Base-by-base conservation (phyloP, 2,888 invertebrate genomes). In the Fragum fragum region DNA sequence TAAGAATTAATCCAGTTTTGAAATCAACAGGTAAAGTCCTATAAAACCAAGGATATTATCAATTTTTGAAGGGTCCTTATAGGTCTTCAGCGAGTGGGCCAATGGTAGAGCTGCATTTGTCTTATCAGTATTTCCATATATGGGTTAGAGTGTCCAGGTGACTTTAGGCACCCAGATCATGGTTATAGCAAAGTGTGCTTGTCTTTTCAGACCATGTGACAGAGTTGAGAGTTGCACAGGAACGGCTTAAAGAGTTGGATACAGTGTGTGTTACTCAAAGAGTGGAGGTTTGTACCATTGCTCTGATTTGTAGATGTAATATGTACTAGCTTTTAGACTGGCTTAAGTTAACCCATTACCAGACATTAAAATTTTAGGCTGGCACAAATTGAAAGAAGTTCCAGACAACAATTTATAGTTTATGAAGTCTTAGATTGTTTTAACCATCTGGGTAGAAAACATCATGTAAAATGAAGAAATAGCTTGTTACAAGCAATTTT, bases 171-270 rank as follows among this genome's bases (percentile, higher is more conserved):
- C 70, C 32, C 73, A 76, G 76, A 76, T 81, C 76, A 73, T 53
- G 32, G 32, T 36, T 81, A 55, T 69, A 72, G 39, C 73, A 32
- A 61, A 55, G 47, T 73, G 53, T 81, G 63, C 78, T 83, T 85
- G 75, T 73, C 61, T 90, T 36, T 90, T 42, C 90, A 94, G 94
- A 94, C 89, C 93, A 91, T 84, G 91, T 90, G 59, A 93, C 94
- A 73, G 93, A 93, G 80, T 88, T 94, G 73, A 88, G 90, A 28
- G 79, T 93, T 53, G 90, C 93, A 36, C 88, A 92, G 83, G 89
- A 89, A 59, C 91, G 90, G 77, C 89, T 93, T 32, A 83, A 86
- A 47, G 92, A 93, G 73, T 85, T 92, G 70, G 91, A 93, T 72
- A 77, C 83, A 9, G 69, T 89, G n/a, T 86, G 89, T 72, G 72